A percentile compares a stretch with the other conserved stretches of the same genome.
These are phyloP conservation scores for Ornithorhynchus anatinus DNA, from an alignment of 2,113 vertebrate genomes.

Conservation along the genomic window DNA sequence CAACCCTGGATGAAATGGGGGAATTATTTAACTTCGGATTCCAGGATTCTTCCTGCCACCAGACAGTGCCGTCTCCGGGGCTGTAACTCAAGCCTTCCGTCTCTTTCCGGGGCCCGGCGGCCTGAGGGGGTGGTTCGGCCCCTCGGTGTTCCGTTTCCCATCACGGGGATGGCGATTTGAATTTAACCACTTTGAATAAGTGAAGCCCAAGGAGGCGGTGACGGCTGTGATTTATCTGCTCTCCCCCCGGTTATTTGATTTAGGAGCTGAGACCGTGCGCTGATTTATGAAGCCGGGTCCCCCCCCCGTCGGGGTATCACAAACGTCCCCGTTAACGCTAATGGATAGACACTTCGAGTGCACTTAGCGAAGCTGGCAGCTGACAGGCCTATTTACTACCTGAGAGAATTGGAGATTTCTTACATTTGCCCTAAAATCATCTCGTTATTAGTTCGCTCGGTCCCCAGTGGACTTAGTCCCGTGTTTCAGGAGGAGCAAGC, in stretches of 20 bases:
- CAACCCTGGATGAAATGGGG: conserved; percentile 54
- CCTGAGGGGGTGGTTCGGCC: neutral
- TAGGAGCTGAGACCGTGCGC: conserved; percentile 28
- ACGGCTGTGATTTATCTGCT: conserved; percentile 46
- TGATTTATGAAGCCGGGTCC: conserved; percentile 45
- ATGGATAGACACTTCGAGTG: conserved; percentile 38
- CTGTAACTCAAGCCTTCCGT: conserved; percentile 65
- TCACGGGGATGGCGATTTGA: neutral
- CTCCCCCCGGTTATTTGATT: conserved; percentile 46
- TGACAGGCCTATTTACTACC: conserved; percentile 9
- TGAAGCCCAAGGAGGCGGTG: conserved; percentile 22
- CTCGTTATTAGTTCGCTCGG: conserved; percentile 12
- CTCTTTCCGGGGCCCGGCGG: conserved; percentile 24
- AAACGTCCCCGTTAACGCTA: conserved; percentile 15
- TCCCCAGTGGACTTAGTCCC: conserved; percentile 22
- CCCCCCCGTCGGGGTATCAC: neutral
- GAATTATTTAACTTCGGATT: conserved; percentile 77
- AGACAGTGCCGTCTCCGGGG: conserved; percentile 64
- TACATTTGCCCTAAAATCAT: neutral
- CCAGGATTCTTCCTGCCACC: conserved; percentile 48
- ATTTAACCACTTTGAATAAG: conserved; percentile 33
- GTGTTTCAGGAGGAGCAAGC: conserved; percentile 18
- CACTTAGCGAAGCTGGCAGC: conserved; percentile 11
- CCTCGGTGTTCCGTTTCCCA: neutral
- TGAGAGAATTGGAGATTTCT: neutral